Conservation (phyloP, 2,888 invertebrate genomes). For the Autographa gamma region DNA sequence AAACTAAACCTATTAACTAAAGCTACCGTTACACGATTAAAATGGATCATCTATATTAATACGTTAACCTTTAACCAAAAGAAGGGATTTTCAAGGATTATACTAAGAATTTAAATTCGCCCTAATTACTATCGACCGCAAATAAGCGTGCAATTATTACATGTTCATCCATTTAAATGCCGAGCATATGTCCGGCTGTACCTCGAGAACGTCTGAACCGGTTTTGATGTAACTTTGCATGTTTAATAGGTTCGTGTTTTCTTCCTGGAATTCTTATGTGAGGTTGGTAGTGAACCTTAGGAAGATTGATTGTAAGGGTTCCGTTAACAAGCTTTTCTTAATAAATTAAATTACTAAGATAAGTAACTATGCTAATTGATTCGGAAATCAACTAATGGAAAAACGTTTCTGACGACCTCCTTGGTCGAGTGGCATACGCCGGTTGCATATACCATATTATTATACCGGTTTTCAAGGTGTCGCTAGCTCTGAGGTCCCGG, state of each 20-base stretch:
- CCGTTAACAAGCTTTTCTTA: background rate
- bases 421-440: too few relatives aligned
- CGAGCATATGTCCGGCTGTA: slow-evolving; percentile 7
- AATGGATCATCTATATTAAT: background rate
- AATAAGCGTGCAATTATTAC: slow-evolving; percentile 35
- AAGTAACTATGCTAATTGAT: too few relatives aligned
- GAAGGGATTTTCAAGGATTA: slow-evolving; percentile 59
- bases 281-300: background rate
- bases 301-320: background rate
- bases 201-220: background rate
- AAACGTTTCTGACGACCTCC: too few relatives aligned
- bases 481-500: too few relatives aligned
- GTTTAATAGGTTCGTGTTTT: background rate
- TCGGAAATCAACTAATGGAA: too few relatives aligned
- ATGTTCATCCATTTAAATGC: slow-evolving; percentile 9
- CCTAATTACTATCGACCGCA: slow-evolving; percentile 55
- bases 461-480: too few relatives aligned
- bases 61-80: slow-evolving; percentile 41
- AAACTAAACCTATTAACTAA: background rate
- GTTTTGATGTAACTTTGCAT: slow-evolving; percentile 6
- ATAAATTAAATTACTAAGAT: background rate
- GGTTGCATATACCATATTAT: too few relatives aligned
- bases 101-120: slow-evolving; percentile 47
- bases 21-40: background rate
- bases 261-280: background rate